phyloP scores from a whole-genome alignment of 2,113 vertebrate species.

The Aix galericulata region DNA sequence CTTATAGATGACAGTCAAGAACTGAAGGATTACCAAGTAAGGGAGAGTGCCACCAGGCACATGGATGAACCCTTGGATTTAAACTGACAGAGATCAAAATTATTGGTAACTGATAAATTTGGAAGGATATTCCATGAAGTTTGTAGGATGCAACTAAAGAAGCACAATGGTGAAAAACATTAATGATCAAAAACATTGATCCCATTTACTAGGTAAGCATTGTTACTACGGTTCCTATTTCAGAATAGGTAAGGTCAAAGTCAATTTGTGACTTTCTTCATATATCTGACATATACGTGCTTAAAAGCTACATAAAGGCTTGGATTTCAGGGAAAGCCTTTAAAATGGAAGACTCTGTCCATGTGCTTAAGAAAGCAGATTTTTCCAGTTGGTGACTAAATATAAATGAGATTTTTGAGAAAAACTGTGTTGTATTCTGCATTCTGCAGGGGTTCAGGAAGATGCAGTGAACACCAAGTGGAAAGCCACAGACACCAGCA shows the following conservation, averaged over 20 bases:
- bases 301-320: background rate
- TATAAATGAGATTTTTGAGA: background rate
- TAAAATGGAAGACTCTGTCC: background rate
- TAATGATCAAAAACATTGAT: background rate
- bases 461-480: rapidly evolving
- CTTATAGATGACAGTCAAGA: background rate
- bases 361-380: rapidly evolving
- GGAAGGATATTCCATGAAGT: background rate
- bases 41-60: background rate
- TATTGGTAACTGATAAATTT: background rate
- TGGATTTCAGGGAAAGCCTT: background rate
- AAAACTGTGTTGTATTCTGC: background rate
- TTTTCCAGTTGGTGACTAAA: background rate
- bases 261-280: background rate
- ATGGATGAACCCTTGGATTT: background rate
- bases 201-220: background rate
- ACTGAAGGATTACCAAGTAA: background rate
- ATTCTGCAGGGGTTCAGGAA: background rate
- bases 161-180: background rate
- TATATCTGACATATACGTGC: background rate
- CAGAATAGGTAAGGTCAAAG: background rate
- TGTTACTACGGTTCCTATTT: background rate
- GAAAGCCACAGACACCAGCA: background rate
- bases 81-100: background rate
- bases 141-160: background rate